phyloP scores from a whole-genome alignment of 1,140 invertebrate species.

The Aphidius ervi region DNA sequence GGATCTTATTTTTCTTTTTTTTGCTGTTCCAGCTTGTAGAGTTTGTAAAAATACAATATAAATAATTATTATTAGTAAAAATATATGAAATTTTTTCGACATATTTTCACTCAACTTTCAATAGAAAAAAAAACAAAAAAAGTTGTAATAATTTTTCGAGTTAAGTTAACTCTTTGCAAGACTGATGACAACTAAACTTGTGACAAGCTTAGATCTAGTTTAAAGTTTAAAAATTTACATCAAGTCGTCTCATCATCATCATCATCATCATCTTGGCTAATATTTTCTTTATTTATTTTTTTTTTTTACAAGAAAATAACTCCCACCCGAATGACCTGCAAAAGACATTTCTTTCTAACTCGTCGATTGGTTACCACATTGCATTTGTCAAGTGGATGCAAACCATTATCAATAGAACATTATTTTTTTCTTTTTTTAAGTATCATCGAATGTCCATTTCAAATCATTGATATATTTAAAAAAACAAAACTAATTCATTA shows the following conservation, averaged over 20 bases:
- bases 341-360: neutral
- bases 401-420: neutral
- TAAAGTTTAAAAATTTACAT: constrained; percentile 20
- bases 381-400: constrained; percentile 5
- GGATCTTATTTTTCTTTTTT: constrained; percentile 31
- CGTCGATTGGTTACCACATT: constrained; percentile 1
- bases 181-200: constrained; percentile 40
- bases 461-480: too few relatives aligned
- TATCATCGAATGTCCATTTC: too few relatives aligned
- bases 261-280: constrained; percentile 23
- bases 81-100: neutral
- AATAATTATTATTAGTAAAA: neutral
- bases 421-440: too few relatives aligned
- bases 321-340: neutral
- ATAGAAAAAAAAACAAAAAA: neutral
- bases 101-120: neutral
- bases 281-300: constrained; percentile 11
- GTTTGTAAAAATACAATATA: neutral
- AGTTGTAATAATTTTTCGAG: constrained; percentile 21
- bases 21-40: constrained; percentile 20
- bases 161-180: constrained; percentile 32
- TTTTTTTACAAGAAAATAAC: constrained; percentile 19
- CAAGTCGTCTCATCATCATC: constrained; percentile 39
- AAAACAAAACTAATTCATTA: too few relatives aligned
- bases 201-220: constrained; percentile 14